Base-by-base conservation (phyloP, 2,888 invertebrate species). In the Vesta saturnalis region DNA sequence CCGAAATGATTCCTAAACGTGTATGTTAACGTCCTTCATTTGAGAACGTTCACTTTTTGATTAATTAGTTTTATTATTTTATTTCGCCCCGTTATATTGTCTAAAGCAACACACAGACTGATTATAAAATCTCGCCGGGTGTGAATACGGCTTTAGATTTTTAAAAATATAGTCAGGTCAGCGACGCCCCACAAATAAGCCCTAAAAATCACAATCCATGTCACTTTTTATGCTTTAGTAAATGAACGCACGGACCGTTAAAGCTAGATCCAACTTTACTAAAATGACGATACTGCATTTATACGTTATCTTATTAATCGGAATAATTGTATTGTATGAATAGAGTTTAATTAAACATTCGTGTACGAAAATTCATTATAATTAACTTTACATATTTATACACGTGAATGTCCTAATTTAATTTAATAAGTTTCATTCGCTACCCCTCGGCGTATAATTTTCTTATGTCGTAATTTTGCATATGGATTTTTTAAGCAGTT, bases 141-240 rank as follows among this genome's bases (percentile, higher is more conserved):
- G 23, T 23, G 23, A 5, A 23, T 8, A 8, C 23, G 23, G 4
- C 23, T 8, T 23, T 23, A 23, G 3, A 14, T 47, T 47, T 3
- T n/a, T 16, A 8, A 15, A n/a, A 47, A 3, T 47, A n/a, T 1
- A 3, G 43, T 4, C 52, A 52, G 30, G 47, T 30, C 52, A 60
- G 23, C 52, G 60, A 49, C 60, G 60, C 23, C 12, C 58, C n/a
- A n/a, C 18, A 58, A 19, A 43, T 58, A n/a, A 10, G 49, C 49
- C 16, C 14, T 60, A n/a, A 22, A 21, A 60, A 60, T 49, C 60
- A 60, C 60, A 49, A 49, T 49, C 60, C 60, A 30, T 60, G 49
- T 60, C 60, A 30, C 49, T 60, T 60, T 60, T 52, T 60, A 15
- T 60, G 60, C 60, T 60, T 47, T 60, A 60, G 49, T 60, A 60